Evolutionary conservation across 2,797 vertebrate genomes (phyloP).

Genomic region (Microctenopoma stevenorrisi): DNA sequence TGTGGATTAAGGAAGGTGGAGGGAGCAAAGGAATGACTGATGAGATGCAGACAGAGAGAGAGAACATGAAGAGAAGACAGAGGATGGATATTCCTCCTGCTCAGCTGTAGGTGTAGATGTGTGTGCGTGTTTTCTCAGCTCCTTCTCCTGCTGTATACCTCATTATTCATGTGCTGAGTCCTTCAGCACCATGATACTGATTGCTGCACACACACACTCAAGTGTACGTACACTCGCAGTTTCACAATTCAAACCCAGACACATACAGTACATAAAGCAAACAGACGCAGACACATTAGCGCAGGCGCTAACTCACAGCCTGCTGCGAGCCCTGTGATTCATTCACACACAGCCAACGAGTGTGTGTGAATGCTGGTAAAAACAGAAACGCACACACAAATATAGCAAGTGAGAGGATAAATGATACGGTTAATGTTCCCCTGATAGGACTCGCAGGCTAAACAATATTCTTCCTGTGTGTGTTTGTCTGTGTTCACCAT

Average conservation of each 20-base stretch:
- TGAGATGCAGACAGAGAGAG: not conserved
- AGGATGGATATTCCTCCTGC: constrained; percentile 26
- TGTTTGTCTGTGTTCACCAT: not conserved
- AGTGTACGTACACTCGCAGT: not conserved
- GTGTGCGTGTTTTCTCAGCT: constrained; percentile 8
- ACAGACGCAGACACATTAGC: constrained; percentile 28
- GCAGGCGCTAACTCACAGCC: constrained; percentile 43
- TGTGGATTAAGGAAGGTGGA: constrained; percentile 24
- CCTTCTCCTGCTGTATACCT: constrained; percentile 17
- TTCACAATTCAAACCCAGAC: constrained; percentile 3
- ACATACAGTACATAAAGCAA: constrained; percentile 5
- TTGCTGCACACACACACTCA: constrained; percentile 15
- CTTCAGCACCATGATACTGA: constrained; percentile 33
- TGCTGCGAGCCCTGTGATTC: constrained; percentile 37
- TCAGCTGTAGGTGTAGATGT: constrained; percentile 17
- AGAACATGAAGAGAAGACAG: constrained; percentile 18
- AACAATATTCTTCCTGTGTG: not conserved
- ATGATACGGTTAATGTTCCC: constrained; percentile 7
- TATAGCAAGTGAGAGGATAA: constrained; percentile 1
- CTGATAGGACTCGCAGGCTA: not conserved
- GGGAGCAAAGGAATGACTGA: constrained; percentile 11
- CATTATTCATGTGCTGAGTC: constrained; percentile 49
- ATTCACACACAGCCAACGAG: constrained; percentile 39
- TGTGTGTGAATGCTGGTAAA: constrained; percentile 31
- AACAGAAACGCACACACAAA: constrained; percentile 7